Percentiles rank a stretch among this genome's conserved stretches.
phyloP scores from a whole-genome alignment of 2,113 vertebrate species.

The Ifrita kowaldi region DNA sequence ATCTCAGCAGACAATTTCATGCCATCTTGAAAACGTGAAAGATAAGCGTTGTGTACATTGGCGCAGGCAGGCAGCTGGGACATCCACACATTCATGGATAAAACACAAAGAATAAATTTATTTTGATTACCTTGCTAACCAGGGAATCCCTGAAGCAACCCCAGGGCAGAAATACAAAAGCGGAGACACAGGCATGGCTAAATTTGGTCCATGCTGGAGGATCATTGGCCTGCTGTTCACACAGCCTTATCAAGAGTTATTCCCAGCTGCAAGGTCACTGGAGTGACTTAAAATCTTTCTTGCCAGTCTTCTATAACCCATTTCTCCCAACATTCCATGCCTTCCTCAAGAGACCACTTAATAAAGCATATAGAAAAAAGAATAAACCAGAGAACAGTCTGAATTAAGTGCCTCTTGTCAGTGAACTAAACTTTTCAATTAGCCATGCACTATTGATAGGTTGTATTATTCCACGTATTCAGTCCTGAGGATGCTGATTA shows the following conservation, averaged over 20 bases:
- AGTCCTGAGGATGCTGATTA: not conserved
- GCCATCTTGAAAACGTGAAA: not conserved
- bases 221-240: not conserved
- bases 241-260: not conserved
- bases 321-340: not conserved
- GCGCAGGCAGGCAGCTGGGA: not conserved
- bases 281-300: not conserved
- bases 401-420: not conserved
- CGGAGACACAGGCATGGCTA: not conserved
- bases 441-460: not conserved
- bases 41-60: not conserved
- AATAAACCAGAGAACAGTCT: not conserved
- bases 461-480: not conserved
- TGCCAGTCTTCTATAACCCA: fast-evolving
- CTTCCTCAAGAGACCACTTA: not conserved
- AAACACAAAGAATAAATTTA: not conserved
- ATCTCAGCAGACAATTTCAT: not conserved
- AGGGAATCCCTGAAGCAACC: not conserved
- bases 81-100: not conserved
- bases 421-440: not conserved
- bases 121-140: not conserved
- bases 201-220: not conserved
- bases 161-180: not conserved
- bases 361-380: not conserved
- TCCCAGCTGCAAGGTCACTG: not conserved